phyloP scores from a whole-genome alignment of 2,113 vertebrate genomes.

The Fregata magnificens region DNA sequence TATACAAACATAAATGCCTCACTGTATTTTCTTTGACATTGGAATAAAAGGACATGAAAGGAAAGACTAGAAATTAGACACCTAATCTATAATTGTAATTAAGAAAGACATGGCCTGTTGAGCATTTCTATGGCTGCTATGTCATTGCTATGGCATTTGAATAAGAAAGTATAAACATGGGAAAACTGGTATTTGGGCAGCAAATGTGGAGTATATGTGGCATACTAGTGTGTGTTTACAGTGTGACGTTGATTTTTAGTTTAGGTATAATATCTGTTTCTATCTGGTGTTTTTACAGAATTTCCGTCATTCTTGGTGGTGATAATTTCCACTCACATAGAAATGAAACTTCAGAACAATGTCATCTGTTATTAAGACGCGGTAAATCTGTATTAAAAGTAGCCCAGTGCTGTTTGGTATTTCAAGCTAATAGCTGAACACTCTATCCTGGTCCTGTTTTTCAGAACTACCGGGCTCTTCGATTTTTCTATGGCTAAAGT shows the following conservation, averaged over 20 bases:
- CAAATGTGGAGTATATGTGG: neutral
- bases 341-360: neutral
- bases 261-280: neutral
- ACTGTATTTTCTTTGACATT: neutral
- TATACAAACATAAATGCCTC: neutral
- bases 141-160: neutral
- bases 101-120: neutral
- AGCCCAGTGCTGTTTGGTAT: neutral
- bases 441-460: neutral
- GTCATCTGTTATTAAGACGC: neutral
- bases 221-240: neutral
- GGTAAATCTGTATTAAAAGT: neutral
- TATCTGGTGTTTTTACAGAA: neutral
- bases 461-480: neutral
- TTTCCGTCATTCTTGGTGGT: neutral
- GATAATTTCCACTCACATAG: neutral
- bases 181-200: neutral
- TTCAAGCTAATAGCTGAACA: neutral
- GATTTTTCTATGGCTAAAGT: neutral
- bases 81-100: neutral
- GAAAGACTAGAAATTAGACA: neutral
- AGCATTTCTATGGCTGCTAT: neutral
- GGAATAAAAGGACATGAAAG: slow-evolving; percentile 2
- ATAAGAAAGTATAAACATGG: neutral
- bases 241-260: neutral